Percentiles rank a stretch among this genome's conserved stretches.
Evolutionary conservation across 1,140 invertebrate species (phyloP).

Genomic region (Camponotus vicinus): DNA sequence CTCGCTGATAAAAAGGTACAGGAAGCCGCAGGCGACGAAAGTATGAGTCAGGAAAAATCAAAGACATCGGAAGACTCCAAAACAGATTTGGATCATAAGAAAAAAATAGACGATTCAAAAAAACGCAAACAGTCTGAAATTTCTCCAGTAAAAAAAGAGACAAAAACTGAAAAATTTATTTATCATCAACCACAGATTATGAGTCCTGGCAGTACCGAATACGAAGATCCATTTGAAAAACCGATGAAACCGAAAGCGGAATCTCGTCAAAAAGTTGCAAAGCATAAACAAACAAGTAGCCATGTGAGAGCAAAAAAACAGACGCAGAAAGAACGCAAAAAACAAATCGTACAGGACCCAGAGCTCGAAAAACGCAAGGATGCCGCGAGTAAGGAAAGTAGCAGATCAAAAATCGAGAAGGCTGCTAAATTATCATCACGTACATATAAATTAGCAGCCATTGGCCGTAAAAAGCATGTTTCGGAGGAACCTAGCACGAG

Average conservation of each 20-base stretch:
- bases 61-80: slow-evolving; percentile 41
- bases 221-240: slow-evolving; percentile 78
- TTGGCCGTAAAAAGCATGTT: slow-evolving; percentile 33
- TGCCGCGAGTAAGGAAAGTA: slow-evolving; percentile 58
- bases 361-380: slow-evolving; percentile 67
- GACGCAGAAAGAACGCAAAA: slow-evolving; percentile 66
- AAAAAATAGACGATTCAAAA: slow-evolving; percentile 61
- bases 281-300: slow-evolving; percentile 68
- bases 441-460: slow-evolving; percentile 32
- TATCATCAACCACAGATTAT: slow-evolving; percentile 74
- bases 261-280: slow-evolving; percentile 69
- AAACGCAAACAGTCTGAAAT: slow-evolving; percentile 34
- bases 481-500: slow-evolving; percentile 60
- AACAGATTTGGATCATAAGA: slow-evolving; percentile 59
- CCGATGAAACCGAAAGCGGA: slow-evolving; percentile 41
- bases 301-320: slow-evolving; percentile 70
- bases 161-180: slow-evolving; percentile 73
- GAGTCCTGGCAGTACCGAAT: slow-evolving; percentile 80
- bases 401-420: slow-evolving; percentile 57
- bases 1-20: slow-evolving; percentile 76
- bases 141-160: slow-evolving; percentile 55
- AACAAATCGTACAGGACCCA: slow-evolving; percentile 53
- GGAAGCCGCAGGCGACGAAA: slow-evolving; percentile 60
- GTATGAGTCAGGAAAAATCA: slow-evolving; percentile 66
- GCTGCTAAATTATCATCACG: slow-evolving; percentile 13